These are phyloP conservation scores for Threskiornis aethiopicus DNA, from an alignment of 2,797 vertebrate genomes.

Conservation along the genomic window DNA sequence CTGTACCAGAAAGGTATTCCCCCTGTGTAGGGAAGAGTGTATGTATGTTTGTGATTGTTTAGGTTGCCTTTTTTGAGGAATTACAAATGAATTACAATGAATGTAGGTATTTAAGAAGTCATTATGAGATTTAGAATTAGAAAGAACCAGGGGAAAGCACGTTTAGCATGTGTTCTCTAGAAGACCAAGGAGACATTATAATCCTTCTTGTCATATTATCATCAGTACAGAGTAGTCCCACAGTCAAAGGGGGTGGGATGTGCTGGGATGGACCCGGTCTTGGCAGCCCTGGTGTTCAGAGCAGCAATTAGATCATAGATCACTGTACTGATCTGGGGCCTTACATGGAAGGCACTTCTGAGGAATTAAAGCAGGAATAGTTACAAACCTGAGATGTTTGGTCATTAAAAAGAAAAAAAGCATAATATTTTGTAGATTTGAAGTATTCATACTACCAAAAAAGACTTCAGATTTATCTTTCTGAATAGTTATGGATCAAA, in stretches of 20 bases:
- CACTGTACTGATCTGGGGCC: neutral
- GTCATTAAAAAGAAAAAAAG: neutral
- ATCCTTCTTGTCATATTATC: neutral
- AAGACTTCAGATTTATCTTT: neutral
- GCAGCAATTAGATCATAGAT: neutral
- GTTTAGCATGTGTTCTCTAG: neutral
- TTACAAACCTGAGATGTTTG: neutral
- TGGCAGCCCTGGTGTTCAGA: neutral
- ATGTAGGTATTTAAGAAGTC: neutral
- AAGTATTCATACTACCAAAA: neutral
- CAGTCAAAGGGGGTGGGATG: neutral
- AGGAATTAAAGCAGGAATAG: neutral
- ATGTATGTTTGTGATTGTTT: neutral
- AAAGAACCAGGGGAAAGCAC: neutral
- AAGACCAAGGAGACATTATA: neutral
- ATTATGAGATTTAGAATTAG: neutral
- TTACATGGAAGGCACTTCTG: neutral
- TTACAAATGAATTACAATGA: neutral
- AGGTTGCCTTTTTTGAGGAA: neutral
- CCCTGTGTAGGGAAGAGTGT: neutral
- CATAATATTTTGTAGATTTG: neutral
- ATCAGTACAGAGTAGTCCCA: neutral
- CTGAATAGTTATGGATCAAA: neutral
- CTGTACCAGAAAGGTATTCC: neutral
- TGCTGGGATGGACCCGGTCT: neutral